These are phyloP conservation scores for Mythimna albipuncta DNA, from an alignment of 2,888 invertebrate species.

Conservation along the genomic window DNA sequence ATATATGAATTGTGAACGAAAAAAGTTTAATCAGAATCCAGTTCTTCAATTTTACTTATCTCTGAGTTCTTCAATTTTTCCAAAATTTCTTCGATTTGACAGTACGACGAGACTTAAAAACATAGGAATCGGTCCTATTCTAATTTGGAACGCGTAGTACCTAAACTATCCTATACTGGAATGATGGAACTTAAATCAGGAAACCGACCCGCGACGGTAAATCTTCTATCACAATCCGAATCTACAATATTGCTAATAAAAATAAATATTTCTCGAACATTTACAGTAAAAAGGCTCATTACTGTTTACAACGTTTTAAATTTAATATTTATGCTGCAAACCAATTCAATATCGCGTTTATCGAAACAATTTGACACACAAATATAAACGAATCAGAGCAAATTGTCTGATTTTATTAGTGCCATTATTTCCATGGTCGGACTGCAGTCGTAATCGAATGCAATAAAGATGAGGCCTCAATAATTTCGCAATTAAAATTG, in stretches of 20 bases:
- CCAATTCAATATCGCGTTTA: constrained; percentile 49
- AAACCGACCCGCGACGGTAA: constrained; percentile 38
- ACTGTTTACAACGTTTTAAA: constrained; percentile 39
- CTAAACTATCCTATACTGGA: background rate
- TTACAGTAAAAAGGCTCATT: constrained; percentile 31
- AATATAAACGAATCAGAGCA: constrained; percentile 29
- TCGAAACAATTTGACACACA: constrained; percentile 54
- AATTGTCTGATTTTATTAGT: constrained; percentile 59
- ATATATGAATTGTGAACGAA: too few species aligned
- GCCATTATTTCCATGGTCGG: constrained; percentile 46
- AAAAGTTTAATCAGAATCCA: too few species aligned
- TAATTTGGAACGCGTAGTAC: too few species aligned
- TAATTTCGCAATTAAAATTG: constrained; percentile 73
- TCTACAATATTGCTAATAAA: constrained; percentile 33
- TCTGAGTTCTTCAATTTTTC: too few species aligned
- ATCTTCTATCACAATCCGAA: constrained; percentile 25
- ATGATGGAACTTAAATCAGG: constrained; percentile 35
- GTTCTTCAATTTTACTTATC: too few species aligned
- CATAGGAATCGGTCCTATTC: too few species aligned
- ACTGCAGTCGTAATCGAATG: constrained; percentile 54
- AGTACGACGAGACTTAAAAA: too few species aligned
- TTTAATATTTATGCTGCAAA: constrained; percentile 47
- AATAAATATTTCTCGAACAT: constrained; percentile 40
- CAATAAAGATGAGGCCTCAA: constrained; percentile 62
- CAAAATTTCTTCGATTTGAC: too few species aligned